Evolutionary conservation across 2,888 invertebrate genomes (phyloP).

Genomic region (Cosmorhoe ocellata): DNA sequence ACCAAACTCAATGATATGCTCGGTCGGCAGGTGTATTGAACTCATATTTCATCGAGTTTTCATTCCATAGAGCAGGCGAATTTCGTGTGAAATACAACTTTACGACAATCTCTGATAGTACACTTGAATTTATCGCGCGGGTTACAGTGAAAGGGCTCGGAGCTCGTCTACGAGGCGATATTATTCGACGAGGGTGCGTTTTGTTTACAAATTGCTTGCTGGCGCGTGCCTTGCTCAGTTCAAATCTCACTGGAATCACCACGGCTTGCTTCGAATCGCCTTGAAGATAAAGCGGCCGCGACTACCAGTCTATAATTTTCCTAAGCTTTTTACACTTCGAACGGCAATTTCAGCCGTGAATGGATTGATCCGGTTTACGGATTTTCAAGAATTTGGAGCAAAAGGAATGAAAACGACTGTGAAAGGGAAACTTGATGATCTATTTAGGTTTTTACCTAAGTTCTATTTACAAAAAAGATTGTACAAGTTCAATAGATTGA

Average conservation of each 20-base stretch:
- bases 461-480: too few species aligned
- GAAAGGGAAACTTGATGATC: slow-evolving; percentile 24
- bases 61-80: slow-evolving; percentile 25
- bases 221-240: slow-evolving; percentile 62
- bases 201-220: slow-evolving; percentile 77
- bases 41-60: slow-evolving; percentile 25
- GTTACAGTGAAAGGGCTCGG: slow-evolving; percentile 59
- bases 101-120: slow-evolving; percentile 61
- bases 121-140: slow-evolving; percentile 65
- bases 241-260: slow-evolving; percentile 54
- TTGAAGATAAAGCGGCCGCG: slow-evolving; percentile 57
- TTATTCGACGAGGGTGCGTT: slow-evolving; percentile 71
- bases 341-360: slow-evolving; percentile 59
- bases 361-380: slow-evolving; percentile 61
- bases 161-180: slow-evolving; percentile 57
- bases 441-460: too few species aligned
- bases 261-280: slow-evolving; percentile 32
- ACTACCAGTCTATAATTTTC: slow-evolving; percentile 66
- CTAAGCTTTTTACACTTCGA: slow-evolving; percentile 59
- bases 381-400: slow-evolving; percentile 34
- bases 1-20: neutral
- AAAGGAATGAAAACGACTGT: slow-evolving; percentile 27
- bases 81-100: slow-evolving; percentile 45
- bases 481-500: too few species aligned
- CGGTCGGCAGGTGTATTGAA: slow-evolving; percentile 19